Conservation (phyloP, 2,113 vertebrate species). For the Syrmaticus mikado region DNA sequence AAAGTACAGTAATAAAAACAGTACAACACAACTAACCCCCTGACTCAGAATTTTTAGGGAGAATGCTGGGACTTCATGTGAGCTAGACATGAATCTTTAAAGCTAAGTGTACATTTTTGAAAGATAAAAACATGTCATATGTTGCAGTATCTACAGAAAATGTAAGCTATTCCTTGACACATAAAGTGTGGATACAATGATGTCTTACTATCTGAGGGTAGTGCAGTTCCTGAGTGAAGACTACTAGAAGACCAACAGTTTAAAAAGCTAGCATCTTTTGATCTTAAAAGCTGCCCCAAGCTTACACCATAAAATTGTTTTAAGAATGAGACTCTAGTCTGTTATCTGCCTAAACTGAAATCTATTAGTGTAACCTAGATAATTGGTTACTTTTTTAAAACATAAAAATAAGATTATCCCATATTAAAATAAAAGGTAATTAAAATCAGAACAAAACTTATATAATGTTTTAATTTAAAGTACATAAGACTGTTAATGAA, state of each 20-base stretch:
- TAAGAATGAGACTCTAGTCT: neutral
- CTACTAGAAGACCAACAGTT: neutral
- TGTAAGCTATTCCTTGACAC: neutral
- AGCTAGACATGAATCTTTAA: neutral
- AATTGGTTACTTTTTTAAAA: neutral
- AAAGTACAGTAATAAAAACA: neutral
- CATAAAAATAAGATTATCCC: neutral
- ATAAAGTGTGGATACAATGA: neutral
- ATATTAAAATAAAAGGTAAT: neutral
- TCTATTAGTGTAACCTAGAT: neutral
- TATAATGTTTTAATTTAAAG: neutral
- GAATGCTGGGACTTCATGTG: neutral
- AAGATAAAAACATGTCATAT: neutral
- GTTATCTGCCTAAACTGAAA: neutral
- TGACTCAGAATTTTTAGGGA: neutral
- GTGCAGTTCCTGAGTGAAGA: neutral
- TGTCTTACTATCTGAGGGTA: neutral
- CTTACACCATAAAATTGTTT: neutral
- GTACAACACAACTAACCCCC: fast-evolving
- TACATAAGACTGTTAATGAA: neutral
- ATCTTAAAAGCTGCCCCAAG: neutral
- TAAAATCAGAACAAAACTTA: neutral
- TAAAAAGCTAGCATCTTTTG: neutral
- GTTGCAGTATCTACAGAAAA: neutral
- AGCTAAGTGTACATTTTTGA: neutral